These are phyloP conservation scores for Amia ocellicauda DNA, from an alignment of 2,113 vertebrate species.

Conservation along the genomic window DNA sequence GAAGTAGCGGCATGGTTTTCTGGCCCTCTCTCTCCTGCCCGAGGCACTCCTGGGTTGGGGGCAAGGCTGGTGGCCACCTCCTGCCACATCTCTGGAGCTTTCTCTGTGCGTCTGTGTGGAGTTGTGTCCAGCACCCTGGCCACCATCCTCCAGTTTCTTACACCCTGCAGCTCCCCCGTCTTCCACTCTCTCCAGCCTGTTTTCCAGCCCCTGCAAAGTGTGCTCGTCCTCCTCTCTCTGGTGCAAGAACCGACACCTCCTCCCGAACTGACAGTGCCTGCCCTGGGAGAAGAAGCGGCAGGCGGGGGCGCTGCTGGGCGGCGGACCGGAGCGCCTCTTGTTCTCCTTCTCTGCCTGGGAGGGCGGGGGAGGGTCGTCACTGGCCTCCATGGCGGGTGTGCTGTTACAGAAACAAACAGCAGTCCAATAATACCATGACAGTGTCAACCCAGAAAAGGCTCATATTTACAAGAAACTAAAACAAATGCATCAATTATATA, in stretches of 20 bases:
- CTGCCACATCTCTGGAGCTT: background rate
- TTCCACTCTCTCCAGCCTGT: background rate
- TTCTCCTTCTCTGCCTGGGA: slow-evolving; percentile 22
- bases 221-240: slow-evolving; percentile 31
- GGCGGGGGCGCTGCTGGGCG: slow-evolving; percentile 38
- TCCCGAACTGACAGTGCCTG: slow-evolving; percentile 63
- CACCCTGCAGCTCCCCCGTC: background rate
- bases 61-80: background rate
- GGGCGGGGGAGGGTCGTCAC: slow-evolving; percentile 1
- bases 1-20: slow-evolving; percentile 66
- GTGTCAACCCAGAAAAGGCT: too few relatives aligned
- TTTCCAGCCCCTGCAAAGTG: slow-evolving; percentile 21
- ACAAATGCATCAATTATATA: too few relatives aligned
- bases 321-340: slow-evolving; percentile 5
- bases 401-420: too few relatives aligned
- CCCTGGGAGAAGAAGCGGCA: slow-evolving; percentile 71
- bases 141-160: background rate
- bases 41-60: slow-evolving; percentile 19
- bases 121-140: background rate
- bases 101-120: background rate
- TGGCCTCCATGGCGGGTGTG: background rate
- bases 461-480: too few relatives aligned
- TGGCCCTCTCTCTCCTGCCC: slow-evolving; percentile 14
- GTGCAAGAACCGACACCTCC: slow-evolving; percentile 66
- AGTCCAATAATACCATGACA: too few relatives aligned